These are phyloP conservation scores for Liasis olivaceus DNA, from an alignment of 2,797 vertebrate species.

Conservation along the genomic window DNA sequence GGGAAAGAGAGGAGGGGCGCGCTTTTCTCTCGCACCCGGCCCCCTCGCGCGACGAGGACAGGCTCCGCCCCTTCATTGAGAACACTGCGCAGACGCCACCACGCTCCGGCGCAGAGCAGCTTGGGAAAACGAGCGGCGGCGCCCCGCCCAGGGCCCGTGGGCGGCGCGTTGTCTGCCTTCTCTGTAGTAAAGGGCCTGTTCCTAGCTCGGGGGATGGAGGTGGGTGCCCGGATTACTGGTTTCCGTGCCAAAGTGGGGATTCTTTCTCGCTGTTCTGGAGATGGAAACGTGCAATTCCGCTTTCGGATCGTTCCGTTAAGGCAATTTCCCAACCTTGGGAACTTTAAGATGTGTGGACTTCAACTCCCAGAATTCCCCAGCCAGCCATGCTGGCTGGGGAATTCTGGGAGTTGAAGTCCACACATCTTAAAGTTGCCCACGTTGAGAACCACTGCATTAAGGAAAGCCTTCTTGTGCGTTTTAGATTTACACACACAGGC, in stretches of 20 bases:
- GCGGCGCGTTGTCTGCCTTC: background rate
- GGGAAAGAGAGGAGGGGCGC: background rate
- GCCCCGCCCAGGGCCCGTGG: background rate
- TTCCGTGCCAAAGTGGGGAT: background rate
- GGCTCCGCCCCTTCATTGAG: conserved; percentile 33
- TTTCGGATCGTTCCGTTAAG: too few relatives aligned
- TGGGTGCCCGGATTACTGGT: background rate
- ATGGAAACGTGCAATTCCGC: too few relatives aligned
- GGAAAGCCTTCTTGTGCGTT: too few relatives aligned
- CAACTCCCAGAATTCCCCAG: too few relatives aligned
- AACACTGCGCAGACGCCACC: too few relatives aligned
- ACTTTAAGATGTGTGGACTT: too few relatives aligned
- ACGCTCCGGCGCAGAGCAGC: background rate
- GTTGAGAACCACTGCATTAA: too few relatives aligned
- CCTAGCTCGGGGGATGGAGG: background rate
- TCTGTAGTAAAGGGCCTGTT: background rate
- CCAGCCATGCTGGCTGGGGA: too few relatives aligned
- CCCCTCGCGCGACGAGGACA: conserved; percentile 4
- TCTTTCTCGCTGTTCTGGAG: background rate
- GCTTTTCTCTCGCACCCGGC: background rate
- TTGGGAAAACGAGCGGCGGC: background rate
- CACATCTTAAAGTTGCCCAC: too few relatives aligned
- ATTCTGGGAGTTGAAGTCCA: too few relatives aligned
- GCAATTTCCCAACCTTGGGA: background rate
- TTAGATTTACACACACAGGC: too few relatives aligned